These are phyloP conservation scores for Tachina lurida DNA, from an alignment of 2,888 invertebrate genomes.

Conservation along the genomic window DNA sequence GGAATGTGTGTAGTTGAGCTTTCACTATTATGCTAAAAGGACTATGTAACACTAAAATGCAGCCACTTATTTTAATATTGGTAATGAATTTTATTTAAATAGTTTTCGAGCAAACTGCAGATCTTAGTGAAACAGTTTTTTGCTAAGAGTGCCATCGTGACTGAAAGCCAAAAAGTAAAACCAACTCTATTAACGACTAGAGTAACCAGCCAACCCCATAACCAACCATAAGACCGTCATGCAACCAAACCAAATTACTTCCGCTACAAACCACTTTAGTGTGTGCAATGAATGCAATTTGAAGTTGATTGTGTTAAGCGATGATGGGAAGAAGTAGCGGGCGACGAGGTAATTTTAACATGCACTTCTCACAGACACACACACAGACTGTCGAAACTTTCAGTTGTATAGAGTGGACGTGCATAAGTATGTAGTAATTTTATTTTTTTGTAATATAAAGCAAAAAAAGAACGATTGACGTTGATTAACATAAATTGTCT, in stretches of 20 bases:
- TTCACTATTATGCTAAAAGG: neutral
- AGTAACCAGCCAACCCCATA: constrained; percentile 33
- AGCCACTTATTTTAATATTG: too few species aligned
- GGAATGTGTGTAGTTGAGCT: neutral
- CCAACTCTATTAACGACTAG: constrained; percentile 46
- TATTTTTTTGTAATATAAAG: neutral
- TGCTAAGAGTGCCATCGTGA: neutral
- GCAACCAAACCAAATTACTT: constrained; percentile 63
- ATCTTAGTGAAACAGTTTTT: neutral
- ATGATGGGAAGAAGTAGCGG: neutral
- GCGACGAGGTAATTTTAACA: constrained; percentile 15
- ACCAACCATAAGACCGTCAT: constrained; percentile 25
- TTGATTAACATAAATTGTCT: constrained; percentile 77
- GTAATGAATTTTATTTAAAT: too few species aligned
- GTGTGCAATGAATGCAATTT: constrained; percentile 67
- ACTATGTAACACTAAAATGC: too few species aligned
- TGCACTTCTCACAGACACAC: constrained; percentile 14
- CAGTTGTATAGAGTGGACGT: constrained; percentile 6
- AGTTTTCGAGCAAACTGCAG: too few species aligned
- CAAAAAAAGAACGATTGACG: constrained; percentile 72
- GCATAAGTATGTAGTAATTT: neutral
- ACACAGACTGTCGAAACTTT: neutral
- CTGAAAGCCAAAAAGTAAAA: neutral
- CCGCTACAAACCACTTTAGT: constrained; percentile 66
- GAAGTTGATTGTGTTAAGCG: constrained; percentile 52